Evolutionary conservation across 2,113 vertebrate species (phyloP).

Genomic region (Malurus melanocephalus): DNA sequence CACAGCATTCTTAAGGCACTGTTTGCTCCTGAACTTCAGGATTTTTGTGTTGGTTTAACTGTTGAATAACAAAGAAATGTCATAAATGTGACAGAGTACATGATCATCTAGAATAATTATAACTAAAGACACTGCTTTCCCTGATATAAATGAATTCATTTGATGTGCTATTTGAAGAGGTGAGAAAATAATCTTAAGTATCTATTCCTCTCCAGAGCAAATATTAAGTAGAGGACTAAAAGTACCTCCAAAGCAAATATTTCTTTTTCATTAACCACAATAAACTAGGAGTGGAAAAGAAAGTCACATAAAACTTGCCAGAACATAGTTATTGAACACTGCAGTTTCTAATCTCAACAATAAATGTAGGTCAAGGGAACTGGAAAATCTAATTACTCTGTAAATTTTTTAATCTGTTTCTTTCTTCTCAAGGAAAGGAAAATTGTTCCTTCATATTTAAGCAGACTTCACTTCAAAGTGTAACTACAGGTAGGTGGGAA

Average conservation of each 20-base stretch:
- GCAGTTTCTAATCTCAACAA: conserved; percentile 29
- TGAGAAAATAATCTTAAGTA: neutral
- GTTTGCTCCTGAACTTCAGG: fast-evolving
- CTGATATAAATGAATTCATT: neutral
- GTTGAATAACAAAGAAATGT: neutral
- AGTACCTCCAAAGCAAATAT: conserved; percentile 36
- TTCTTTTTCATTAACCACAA: conserved; percentile 42
- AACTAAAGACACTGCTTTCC: neutral
- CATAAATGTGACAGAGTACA: neutral
- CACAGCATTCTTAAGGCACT: neutral
- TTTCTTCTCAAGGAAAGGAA: conserved; percentile 43
- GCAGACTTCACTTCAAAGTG: conserved; percentile 2
- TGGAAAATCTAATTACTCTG: conserved; percentile 40
- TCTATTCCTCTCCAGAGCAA: conserved; percentile 19
- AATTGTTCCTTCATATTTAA: neutral
- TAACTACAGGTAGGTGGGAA: neutral
- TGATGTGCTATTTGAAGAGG: conserved; percentile 24
- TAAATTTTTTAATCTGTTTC: conserved; percentile 55
- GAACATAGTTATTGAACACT: conserved; percentile 27
- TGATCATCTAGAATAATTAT: neutral
- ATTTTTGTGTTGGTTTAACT: neutral
- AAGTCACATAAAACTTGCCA: conserved; percentile 27
- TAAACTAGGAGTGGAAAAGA: conserved; percentile 30
- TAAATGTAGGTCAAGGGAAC: conserved; percentile 51
- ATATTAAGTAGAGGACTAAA: conserved; percentile 33